Conservation (phyloP, 2,113 vertebrate species). For the Amia ocellicauda region DNA sequence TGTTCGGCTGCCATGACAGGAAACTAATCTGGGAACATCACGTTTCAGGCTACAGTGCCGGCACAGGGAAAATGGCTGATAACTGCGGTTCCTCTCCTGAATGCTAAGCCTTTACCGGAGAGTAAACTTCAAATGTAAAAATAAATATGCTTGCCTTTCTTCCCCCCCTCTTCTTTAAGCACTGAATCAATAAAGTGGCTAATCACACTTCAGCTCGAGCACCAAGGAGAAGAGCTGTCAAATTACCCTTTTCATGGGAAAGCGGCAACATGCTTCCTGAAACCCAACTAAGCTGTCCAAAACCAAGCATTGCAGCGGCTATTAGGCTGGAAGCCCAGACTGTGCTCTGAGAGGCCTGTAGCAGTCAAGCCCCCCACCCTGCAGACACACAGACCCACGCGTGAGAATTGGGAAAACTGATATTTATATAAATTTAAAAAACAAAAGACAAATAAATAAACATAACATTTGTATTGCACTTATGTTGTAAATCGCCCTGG, state of each 20-base stretch:
- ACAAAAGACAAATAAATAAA: no score
- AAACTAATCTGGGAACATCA: slow-evolving; percentile 17
- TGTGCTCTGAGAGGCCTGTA: no score
- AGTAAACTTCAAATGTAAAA: slow-evolving; percentile 8
- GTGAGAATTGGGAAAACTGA: no score
- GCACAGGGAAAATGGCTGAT: neutral
- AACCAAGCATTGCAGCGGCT: no score
- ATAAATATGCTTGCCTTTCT: slow-evolving; percentile 1
- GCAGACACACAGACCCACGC: no score
- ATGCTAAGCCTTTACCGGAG: neutral
- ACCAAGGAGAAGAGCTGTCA: neutral
- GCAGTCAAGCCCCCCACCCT: no score
- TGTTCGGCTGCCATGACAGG: slow-evolving; percentile 15
- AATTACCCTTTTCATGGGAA: neutral
- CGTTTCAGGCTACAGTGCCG: neutral
- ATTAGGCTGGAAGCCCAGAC: no score
- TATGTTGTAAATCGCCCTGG: no score
- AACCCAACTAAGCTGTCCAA: no score
- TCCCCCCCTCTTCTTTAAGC: neutral
- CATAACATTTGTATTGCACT: no score
- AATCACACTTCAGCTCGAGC: neutral
- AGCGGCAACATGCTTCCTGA: no score
- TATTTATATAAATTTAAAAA: no score
- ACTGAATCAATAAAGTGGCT: slow-evolving; percentile 6
- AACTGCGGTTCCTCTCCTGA: neutral